Evolutionary conservation across 2,888 invertebrate species (phyloP).

Genomic region (Lysandra coridon): DNA sequence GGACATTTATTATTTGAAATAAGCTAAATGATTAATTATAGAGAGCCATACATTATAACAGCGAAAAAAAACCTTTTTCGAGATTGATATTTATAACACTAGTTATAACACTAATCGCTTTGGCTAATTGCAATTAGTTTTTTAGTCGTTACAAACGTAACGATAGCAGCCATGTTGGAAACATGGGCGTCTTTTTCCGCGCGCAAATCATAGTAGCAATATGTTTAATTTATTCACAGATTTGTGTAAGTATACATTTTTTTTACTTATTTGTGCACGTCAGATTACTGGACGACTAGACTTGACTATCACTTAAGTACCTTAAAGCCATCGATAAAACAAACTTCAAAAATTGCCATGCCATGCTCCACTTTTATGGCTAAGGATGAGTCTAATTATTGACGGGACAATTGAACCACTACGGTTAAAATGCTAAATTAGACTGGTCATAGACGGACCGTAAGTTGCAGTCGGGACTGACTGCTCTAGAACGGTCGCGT

Average conservation of each 20-base stretch:
- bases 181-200: slow-evolving; percentile 65
- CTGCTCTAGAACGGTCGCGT: too few relatives aligned
- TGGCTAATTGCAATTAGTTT: slow-evolving; percentile 51
- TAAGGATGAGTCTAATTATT: neutral
- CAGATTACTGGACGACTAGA: neutral
- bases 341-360: too few relatives aligned
- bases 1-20: too few relatives aligned
- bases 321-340: neutral
- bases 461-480: too few relatives aligned
- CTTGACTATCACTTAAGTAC: neutral
- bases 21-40: too few relatives aligned
- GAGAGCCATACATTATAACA: neutral
- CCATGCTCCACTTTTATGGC: too few relatives aligned
- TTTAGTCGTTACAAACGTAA: slow-evolving; percentile 33
- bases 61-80: neutral
- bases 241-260: slow-evolving; percentile 55
- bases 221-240: slow-evolving; percentile 58
- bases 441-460: too few relatives aligned
- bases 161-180: slow-evolving; percentile 61
- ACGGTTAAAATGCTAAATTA: too few relatives aligned
- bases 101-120: neutral
- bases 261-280: neutral
- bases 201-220: slow-evolving; percentile 61
- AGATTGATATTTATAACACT: neutral
- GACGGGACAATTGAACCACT: too few relatives aligned